Evolutionary conservation across 1,140 invertebrate species (phyloP).

Genomic region (Hycleus phaleratus): DNA sequence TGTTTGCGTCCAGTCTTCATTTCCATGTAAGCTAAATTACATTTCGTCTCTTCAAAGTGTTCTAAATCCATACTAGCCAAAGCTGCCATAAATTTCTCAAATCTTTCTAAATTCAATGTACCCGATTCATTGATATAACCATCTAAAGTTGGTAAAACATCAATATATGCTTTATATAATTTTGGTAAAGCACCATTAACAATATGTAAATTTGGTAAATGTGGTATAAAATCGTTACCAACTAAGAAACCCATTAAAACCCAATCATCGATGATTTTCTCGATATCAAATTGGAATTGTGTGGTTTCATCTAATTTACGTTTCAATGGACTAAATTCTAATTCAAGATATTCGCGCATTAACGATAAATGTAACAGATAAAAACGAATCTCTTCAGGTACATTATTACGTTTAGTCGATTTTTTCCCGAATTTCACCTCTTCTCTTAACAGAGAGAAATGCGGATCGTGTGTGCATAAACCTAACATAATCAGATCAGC

Average conservation of each 20-base stretch:
- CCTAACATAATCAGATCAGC: constrained; percentile 95
- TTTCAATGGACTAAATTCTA: constrained; percentile 80
- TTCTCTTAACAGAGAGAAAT: constrained; percentile 86
- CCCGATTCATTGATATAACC: constrained; percentile 94
- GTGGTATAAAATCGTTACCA: constrained; percentile 96
- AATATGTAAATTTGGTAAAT: constrained; percentile 91
- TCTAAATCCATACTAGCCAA: constrained; percentile 73
- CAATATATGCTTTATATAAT: constrained; percentile 83
- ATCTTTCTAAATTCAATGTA: constrained; percentile 71
- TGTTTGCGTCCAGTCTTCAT: constrained; percentile 55
- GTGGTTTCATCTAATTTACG: constrained; percentile 43
- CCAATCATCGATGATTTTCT: constrained; percentile 70
- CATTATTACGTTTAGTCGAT: constrained; percentile 48
- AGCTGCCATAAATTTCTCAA: constrained; percentile 79
- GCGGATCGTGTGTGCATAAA: constrained; percentile 87
- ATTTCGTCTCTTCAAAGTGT: constrained; percentile 74
- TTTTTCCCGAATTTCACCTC: constrained; percentile 74
- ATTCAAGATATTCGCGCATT: constrained; percentile 85
- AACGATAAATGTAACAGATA: constrained; percentile 87
- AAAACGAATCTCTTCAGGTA: constrained; percentile 86
- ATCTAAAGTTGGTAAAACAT: constrained; percentile 74
- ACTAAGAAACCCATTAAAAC: constrained; percentile 89
- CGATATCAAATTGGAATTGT: constrained; percentile 69
- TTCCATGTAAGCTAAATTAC: constrained; percentile 81
- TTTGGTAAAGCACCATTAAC: constrained; percentile 77